These are phyloP conservation scores for Pterocles gutturalis DNA, from an alignment of 2,113 vertebrate species.

Conservation along the genomic window DNA sequence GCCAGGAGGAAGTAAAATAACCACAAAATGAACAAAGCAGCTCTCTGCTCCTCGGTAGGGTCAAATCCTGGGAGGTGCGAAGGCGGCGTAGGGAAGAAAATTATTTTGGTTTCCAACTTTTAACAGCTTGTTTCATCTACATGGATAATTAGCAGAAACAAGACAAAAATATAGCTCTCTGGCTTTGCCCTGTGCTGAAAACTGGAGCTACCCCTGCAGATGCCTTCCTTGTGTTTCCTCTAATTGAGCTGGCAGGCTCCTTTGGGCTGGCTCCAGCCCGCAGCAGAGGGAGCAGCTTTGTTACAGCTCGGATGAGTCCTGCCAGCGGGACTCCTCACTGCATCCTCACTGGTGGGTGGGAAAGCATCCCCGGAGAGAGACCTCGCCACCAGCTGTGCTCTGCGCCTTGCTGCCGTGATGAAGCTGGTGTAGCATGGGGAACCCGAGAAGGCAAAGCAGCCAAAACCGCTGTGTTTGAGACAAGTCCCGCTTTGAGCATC, in stretches of 20 bases:
- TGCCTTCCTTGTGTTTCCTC: neutral
- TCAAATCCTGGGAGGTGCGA: neutral
- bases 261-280: neutral
- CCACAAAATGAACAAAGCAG: neutral
- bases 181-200: neutral
- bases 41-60: neutral
- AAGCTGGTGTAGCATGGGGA: rapidly evolving
- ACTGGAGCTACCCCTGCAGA: neutral
- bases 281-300: neutral
- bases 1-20: neutral
- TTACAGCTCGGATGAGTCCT: neutral
- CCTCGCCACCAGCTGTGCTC: rapidly evolving
- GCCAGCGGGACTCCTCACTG: neutral
- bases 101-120: neutral
- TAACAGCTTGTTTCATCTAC: neutral
- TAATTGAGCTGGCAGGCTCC: neutral
- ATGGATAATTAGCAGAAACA: neutral
- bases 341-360: rapidly evolving
- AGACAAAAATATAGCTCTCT: neutral
- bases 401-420: rapidly evolving
- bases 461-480: neutral
- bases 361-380: neutral
- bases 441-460: neutral
- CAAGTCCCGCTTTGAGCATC: too few species aligned
- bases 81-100: neutral